Conservation (phyloP, 1,140 invertebrate genomes). For the Drosophila asahinai region DNA sequence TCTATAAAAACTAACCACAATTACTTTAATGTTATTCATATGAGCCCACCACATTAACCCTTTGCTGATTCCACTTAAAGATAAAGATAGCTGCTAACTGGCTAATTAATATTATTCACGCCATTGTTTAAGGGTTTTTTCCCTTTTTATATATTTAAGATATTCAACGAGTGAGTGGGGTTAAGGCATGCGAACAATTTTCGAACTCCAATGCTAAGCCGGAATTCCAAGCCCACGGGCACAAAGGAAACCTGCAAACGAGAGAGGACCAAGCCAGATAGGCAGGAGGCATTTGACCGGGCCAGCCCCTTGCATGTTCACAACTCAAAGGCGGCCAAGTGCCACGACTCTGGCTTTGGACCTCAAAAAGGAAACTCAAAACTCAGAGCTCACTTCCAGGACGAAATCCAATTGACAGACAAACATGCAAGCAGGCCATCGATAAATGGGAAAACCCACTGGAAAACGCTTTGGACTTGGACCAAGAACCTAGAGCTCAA, state of each 20-base stretch:
- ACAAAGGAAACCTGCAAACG: constrained; percentile 46
- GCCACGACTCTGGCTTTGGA: constrained; percentile 26
- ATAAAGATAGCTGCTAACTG: neutral
- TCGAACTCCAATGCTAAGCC: constrained; percentile 24
- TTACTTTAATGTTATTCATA: constrained; percentile 10
- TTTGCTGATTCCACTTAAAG: constrained; percentile 14
- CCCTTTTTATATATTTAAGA: constrained; percentile 1
- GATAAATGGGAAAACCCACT: constrained; percentile 53
- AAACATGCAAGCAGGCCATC: constrained; percentile 50
- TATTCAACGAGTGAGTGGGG: constrained; percentile 14
- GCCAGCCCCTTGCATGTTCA: constrained; percentile 39
- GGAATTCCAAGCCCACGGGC: constrained; percentile 39
- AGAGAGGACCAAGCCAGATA: neutral
- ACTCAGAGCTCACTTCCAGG: constrained; percentile 49
- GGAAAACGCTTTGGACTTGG: constrained; percentile 48
- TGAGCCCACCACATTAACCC: constrained; percentile 11
- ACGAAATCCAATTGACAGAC: constrained; percentile 63
- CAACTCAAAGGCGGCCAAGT: constrained; percentile 47
- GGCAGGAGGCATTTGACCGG: constrained; percentile 41
- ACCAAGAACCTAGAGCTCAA: constrained; percentile 22
- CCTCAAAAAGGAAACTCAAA: constrained; percentile 30
- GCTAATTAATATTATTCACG: constrained; percentile 13
- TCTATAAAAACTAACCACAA: neutral
- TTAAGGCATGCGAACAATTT: constrained; percentile 34
- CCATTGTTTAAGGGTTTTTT: constrained; percentile 2